A percentile compares a stretch with the other conserved stretches of the same genome.
These are phyloP conservation scores for Polypterus senegalus DNA, from an alignment of 2,113 vertebrate genomes.

Conservation along the genomic window DNA sequence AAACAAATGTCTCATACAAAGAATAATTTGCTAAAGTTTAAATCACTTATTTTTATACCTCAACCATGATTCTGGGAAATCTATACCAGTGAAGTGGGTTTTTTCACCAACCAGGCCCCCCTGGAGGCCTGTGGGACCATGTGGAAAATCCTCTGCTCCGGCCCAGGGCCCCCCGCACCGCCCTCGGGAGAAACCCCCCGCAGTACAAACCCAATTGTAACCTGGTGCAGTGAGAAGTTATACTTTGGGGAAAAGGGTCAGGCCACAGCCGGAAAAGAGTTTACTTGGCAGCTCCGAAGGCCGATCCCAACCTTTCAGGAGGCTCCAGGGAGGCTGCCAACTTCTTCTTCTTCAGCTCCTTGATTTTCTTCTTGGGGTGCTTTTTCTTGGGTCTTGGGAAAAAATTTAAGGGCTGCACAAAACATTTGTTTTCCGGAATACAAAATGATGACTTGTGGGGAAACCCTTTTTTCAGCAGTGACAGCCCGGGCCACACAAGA, in stretches of 20 bases:
- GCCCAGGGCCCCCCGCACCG: conserved; percentile 71
- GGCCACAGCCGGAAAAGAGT: conserved; percentile 67
- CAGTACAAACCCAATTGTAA: conserved; percentile 73
- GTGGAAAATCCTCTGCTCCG: conserved; percentile 68
- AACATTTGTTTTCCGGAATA: conserved; percentile 55
- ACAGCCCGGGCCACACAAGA: conserved; percentile 71
- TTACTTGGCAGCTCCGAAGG: conserved; percentile 7
- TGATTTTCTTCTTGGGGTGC: conserved; percentile 52
- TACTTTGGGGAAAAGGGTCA: conserved; percentile 50
- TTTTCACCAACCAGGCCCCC: conserved; percentile 70
- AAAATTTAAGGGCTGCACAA: conserved; percentile 28
- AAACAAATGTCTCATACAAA: conserved; percentile 29
- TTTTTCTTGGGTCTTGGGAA: conserved; percentile 67
- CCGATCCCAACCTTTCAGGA: not conserved
- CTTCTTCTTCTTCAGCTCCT: conserved; percentile 30
- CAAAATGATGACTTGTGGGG: conserved; percentile 72
- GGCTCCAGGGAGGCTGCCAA: not conserved
- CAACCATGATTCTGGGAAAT: conserved; percentile 66
- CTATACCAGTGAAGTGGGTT: conserved; percentile 73
- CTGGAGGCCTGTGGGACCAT: conserved; percentile 49
- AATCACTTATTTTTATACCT: conserved; percentile 54
- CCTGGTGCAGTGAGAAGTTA: conserved; percentile 73
- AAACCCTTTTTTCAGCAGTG: conserved; percentile 63
- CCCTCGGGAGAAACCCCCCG: conserved; percentile 78
- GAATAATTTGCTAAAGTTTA: conserved; percentile 13